Evolutionary conservation across 2,888 invertebrate genomes (phyloP), one percentile per base, ranked within the genome.

Genomic region (Drosophila neonasuta): DNA sequence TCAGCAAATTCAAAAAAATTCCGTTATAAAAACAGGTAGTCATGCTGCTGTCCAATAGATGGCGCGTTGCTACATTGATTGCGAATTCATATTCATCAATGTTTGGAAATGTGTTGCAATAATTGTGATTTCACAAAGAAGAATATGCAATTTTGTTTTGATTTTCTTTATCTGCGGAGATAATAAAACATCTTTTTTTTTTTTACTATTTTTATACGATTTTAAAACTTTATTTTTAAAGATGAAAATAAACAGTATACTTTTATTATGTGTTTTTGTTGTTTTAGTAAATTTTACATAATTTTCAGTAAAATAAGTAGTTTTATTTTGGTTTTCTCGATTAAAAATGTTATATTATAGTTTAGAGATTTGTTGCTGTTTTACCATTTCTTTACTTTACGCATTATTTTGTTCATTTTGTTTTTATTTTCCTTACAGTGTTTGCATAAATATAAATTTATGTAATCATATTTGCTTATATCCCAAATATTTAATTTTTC

Each of bases 201-300:
- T 55, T 77, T 87, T 89, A 88, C 89, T 89, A 89, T 89, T 89
- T 90, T 90, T 90, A 90, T 90, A 91, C 89, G 91, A 91, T 91
- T 90, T 91, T 90, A 91, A 91, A 91, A 91, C 91, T 91, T 91
- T 91, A 91, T 91, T 90, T 89, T 89, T 90, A 89, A 90, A 90
- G 90, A 90, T 90, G 90, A 91, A 91, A 90, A 90, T 90, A 91
- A 91, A 91, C 91, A 90, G 90, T 90, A 90, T 90, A 89, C 79
- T 87, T 88, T 89, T 84, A 85, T 86, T 82, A 83, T 80, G 86
- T 77, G 68, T 77, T 80, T 75, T 74, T 56, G 20, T 66, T 70
- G 68, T 71, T 70, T 86, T 83, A 80, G 82, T 82, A 84, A 82
- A 86, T 82, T 82, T 82, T 82, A 82, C 82, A 82, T 82, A 86